Conservation (phyloP, 2,113 vertebrate species). For the Oncorhynchus masou region DNA sequence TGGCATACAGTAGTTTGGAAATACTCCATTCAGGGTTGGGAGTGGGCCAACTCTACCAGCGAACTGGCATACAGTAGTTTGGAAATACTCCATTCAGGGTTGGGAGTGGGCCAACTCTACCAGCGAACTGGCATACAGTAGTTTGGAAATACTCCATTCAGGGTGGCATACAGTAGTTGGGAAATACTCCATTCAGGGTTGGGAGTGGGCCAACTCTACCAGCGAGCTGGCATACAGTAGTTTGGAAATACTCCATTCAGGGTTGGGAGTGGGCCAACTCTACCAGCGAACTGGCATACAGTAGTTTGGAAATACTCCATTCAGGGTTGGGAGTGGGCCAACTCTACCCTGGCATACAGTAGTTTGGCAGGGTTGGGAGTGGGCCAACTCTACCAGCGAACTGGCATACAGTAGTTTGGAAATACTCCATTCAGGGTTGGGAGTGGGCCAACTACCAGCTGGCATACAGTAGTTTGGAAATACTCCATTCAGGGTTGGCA, state of each 20-base stretch:
- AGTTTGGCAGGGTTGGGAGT: constrained; percentile 9
- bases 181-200: too few species aligned
- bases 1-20: constrained; percentile 22
- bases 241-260: constrained; percentile 19
- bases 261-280: constrained; percentile 1
- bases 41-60: background rate
- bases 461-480: constrained; percentile 23
- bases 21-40: constrained; percentile 5
- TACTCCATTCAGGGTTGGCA: constrained; percentile 3
- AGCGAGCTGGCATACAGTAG: constrained; percentile 10
- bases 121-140: constrained; percentile 10
- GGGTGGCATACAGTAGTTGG: too few species aligned
- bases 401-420: constrained; percentile 19
- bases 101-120: constrained; percentile 2
- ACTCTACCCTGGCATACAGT: constrained; percentile 9
- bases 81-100: constrained; percentile 11
- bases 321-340: background rate
- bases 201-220: constrained; percentile 1
- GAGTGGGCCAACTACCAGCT: background rate
- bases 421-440: constrained; percentile 10
- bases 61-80: constrained; percentile 16
- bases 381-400: constrained; percentile 1
- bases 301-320: constrained; percentile 22
- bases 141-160: constrained; percentile 19
- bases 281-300: constrained; percentile 4